Base-by-base conservation (phyloP, 2,797 vertebrate genomes). In the Martes flavigula region DNA sequence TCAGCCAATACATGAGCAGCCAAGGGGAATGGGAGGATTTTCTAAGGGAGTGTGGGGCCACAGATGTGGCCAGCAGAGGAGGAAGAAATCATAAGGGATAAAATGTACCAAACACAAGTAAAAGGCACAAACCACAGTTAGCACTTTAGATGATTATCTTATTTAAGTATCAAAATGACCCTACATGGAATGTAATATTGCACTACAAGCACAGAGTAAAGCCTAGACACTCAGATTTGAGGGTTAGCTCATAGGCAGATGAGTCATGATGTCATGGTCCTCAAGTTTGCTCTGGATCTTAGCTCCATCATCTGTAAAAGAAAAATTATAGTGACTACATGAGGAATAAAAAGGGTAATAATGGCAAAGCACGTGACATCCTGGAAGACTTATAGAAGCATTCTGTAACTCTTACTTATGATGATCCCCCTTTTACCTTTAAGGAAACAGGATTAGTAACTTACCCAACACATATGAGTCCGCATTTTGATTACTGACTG, bases 271-370 rank as follows among this genome's bases (percentile, higher is more conserved):
- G 51, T 83, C 70, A 62, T n/a, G 9, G 11, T 68, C 58, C 17
- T 90, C 27, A 38, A 23, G 38, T 72, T 81, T 77, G 88, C 23
- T 87, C n/a, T 89, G 9, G 56, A 27, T 91, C 84, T 91, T 84
- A 73, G 20, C 51, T 87, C 79, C 75, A 54, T 90, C 68, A 94
- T 86, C 97, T 97, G 90, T 93, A 87, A 97, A 93, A 96, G 56
- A 91, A 78, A 88, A 96, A 89, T 27, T 56, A 30, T 30, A 73
- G 27, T 86, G 48, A 87, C 14, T 64, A 64, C 27, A 6, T 38
- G 23, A 87, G 20, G 15, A 81, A 58, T 82, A 66, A 87, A 77
- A 23, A 5, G 20, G 5, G 3, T 64, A 51, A 83, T 60, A 79
- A 75, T 51, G 30, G 13, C 54, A 51, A 72, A 86, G 32, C 10